Evolutionary conservation across 2,888 invertebrate species (phyloP).

Genomic region (Tridacna gigas): DNA sequence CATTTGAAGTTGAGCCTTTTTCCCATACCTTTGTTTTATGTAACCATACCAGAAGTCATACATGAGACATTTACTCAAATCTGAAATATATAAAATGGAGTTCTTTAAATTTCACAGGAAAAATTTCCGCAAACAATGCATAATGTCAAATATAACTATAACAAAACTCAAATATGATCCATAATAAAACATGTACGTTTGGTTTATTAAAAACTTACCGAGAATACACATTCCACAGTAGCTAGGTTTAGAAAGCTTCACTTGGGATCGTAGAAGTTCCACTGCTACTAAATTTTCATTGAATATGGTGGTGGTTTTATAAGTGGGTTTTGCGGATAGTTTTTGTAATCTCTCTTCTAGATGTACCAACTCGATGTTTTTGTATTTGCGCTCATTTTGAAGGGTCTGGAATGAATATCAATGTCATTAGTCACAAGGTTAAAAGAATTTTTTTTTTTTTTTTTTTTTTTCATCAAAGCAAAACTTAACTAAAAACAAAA

Average conservation of each 20-base stretch:
- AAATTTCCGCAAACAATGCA: too few species aligned
- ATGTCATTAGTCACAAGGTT: too few species aligned
- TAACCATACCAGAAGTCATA: constrained; percentile 82
- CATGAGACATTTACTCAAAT: constrained; percentile 83
- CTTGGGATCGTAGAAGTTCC: constrained; percentile 31
- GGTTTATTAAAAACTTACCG: constrained; percentile 10
- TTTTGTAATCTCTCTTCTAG: constrained; percentile 32
- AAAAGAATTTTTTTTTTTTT: too few species aligned
- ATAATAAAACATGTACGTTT: too few species aligned
- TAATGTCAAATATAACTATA: too few species aligned
- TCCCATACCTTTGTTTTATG: constrained; percentile 42
- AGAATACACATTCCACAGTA: constrained; percentile 51
- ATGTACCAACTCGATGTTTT: constrained; percentile 48
- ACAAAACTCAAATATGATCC: too few species aligned
- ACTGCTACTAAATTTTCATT: constrained; percentile 50
- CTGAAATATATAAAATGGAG: constrained; percentile 52
- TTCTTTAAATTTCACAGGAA: too few species aligned
- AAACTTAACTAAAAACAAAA: background rate
- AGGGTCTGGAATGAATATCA: constrained; percentile 37
- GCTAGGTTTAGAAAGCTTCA: constrained; percentile 45
- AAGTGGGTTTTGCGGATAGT: constrained; percentile 42
- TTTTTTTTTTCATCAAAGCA: too few species aligned
- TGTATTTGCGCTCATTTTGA: constrained; percentile 53
- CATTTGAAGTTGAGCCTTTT: constrained; percentile 49
- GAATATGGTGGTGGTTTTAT: constrained; percentile 41